These are phyloP conservation scores for Corythaeola cristata DNA, from an alignment of 2,113 vertebrate species.

Conservation along the genomic window DNA sequence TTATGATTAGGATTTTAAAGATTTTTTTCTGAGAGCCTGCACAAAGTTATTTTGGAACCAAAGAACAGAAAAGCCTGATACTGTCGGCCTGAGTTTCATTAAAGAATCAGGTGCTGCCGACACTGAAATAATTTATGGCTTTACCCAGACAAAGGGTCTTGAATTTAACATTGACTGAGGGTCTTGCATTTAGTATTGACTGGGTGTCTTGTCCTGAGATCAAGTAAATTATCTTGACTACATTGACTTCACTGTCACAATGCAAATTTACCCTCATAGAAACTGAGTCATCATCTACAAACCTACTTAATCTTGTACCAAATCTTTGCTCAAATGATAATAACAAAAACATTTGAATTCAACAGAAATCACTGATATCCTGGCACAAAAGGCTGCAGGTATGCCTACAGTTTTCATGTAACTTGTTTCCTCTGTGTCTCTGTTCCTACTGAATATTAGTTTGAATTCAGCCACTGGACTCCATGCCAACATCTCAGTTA, in stretches of 20 bases:
- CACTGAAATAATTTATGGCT: background rate
- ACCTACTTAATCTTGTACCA: background rate
- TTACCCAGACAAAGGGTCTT: background rate
- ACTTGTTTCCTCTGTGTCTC: background rate
- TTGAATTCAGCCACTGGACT: background rate
- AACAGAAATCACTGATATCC: background rate
- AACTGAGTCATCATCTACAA: background rate
- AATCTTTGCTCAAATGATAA: background rate
- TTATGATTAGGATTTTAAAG: background rate
- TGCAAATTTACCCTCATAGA: background rate
- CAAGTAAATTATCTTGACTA: background rate
- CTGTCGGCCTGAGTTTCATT: background rate
- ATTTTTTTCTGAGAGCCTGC: background rate
- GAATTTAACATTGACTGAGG: background rate
- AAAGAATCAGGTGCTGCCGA: background rate
- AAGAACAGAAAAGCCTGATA: background rate
- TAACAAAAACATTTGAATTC: background rate
- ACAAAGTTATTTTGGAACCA: background rate
- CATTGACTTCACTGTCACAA: background rate
- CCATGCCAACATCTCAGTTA: background rate
- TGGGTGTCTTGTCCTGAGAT: background rate
- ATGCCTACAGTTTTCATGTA: background rate
- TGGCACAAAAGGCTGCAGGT: background rate
- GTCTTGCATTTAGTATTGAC: background rate
- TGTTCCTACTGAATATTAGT: background rate